A percentile compares a stretch with the other conserved stretches of the same genome.
Evolutionary conservation across 2,797 vertebrate genomes (phyloP).

Genomic region (Acipenser transmontanus): DNA sequence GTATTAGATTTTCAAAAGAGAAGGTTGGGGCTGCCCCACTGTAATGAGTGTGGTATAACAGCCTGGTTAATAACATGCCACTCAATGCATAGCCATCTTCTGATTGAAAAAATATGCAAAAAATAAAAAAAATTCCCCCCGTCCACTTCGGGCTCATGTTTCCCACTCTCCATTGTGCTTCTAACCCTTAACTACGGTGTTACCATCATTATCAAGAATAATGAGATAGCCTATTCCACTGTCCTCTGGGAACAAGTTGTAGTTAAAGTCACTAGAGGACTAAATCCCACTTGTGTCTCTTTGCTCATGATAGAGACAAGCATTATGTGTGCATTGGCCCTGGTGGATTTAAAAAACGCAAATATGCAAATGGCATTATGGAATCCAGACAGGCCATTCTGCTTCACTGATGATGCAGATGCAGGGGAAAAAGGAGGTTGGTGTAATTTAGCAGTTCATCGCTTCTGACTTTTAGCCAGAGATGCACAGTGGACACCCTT

Average conservation of each 20-base stretch:
- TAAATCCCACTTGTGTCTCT: conserved; percentile 44
- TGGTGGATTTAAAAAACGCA: conserved; percentile 59
- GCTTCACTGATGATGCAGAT: conserved; percentile 59
- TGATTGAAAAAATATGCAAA: conserved; percentile 35
- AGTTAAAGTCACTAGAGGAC: conserved; percentile 50
- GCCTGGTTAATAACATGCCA: conserved; percentile 68
- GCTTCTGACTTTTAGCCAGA: conserved; percentile 46
- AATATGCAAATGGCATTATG: conserved; percentile 61
- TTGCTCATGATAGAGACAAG: conserved; percentile 52
- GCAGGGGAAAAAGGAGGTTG: conserved; percentile 38
- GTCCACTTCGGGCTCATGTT: conserved; percentile 46
- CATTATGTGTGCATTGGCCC: conserved; percentile 50
- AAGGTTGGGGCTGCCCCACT: conserved; percentile 64
- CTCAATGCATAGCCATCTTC: conserved; percentile 58
- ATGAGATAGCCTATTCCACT: conserved; percentile 76
- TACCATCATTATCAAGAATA: conserved; percentile 80
- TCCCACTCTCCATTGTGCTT: conserved; percentile 57
- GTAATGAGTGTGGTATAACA: conserved; percentile 71
- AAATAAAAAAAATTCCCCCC: conserved; percentile 38
- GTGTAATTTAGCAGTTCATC: conserved; percentile 49
- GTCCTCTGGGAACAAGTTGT: conserved; percentile 55
- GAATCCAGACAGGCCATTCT: conserved; percentile 63
- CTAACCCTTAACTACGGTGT: conserved; percentile 51
- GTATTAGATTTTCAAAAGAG: conserved; percentile 90
- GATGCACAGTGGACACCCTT: conserved; percentile 39